Base-by-base conservation (phyloP, 35 echinoderm and acorn worm genomes). In the Stichopus chloronotus region DNA sequence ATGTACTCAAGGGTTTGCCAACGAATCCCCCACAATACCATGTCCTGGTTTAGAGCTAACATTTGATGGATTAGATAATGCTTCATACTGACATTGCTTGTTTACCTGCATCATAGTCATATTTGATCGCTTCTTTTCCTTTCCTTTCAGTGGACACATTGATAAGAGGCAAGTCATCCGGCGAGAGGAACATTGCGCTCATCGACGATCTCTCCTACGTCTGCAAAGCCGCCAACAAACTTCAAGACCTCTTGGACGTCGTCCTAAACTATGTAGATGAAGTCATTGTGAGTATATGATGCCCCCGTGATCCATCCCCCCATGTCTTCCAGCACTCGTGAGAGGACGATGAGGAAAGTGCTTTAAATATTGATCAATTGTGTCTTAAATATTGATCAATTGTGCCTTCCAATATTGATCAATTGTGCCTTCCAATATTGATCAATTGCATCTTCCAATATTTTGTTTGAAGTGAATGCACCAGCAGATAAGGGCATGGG, bases 211-310 rank as follows among this genome's bases (percentile, higher is more conserved):
- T 98, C 1, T 82, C 95, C 10, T 91, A 93, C 58, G 97, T 98
- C 52, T 72, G 86, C 22, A 98, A 95, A 84, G 77, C 97, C 3
- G 85, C 93, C n/a, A 87, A 76, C 17, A 98, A 96, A 53, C 94
- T 98, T n/a, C 97, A 96, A 92, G 97, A 96, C 52, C 95, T 98
- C 94, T 68, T 98, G 11, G 63, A 55, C 16, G 87, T 88, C 8
- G 97, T 98, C 20, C 71, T 96, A 16, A 83, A 53, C 2, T 98
- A 98, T 69, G 97, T 98, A 55, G 97, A 98, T 85, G 95, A 96
- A 83, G 91, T 98, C 8, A 54, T 98, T 93, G 96, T 98, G 85
- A 92, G 97, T 93, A 63, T 76, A 76, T 6, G 79, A 59, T 25
- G 0, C 81, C 55, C 30, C 30, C 30, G 0, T 43, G 30, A 43